Evolutionary conservation across 2,113 vertebrate species (phyloP), one percentile per base, ranked within the genome.

Genomic region (Ophiodon elongatus): DNA sequence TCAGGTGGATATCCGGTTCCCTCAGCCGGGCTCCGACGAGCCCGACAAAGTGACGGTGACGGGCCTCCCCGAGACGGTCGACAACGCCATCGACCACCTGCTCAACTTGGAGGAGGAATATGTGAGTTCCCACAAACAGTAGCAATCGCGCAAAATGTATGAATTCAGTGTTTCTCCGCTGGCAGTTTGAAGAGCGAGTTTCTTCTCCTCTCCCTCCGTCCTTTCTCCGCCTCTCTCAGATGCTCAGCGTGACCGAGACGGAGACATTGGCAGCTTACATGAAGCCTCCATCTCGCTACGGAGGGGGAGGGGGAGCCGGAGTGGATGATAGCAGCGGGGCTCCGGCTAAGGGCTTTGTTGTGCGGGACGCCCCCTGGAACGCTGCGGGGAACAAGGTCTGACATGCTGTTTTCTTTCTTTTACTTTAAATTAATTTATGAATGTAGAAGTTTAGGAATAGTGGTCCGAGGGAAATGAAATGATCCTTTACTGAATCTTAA

Each of bases 61-160:
- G 0, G 96, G 96, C 1, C 94, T 96, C 35, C 96, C 96, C 0
- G 96, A 96, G 74, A 95, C 94, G 0, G 95, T 96, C 0, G 96
- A 96, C 69, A 95, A 96, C 21, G 96, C 96, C 76, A 93, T 96
- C 7, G 95, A 97, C 79, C 95, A 96, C 88, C 93, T 96, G 54
- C 96, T 96, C 65, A 96, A 96, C 89, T 85, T 96, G 91, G 96
- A 96, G 83, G 96, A 96, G 85, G 96, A 96, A 95, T 96, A 96
- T 71, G 96, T 96, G 88, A 95, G 96, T 93, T 45, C 11, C 21
- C 29, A 23, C 23, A 21, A 14, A 41, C 19, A 2, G 6, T 1
- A 19, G 17, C 4, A 1, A 19, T 39, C 6, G 0, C 29, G 15
- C 52, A 50, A 17, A 21, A 14, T 21, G 19, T 6, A 35, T 6